Conservation (phyloP, 2,797 vertebrate genomes). For the Sciurus carolinensis region DNA sequence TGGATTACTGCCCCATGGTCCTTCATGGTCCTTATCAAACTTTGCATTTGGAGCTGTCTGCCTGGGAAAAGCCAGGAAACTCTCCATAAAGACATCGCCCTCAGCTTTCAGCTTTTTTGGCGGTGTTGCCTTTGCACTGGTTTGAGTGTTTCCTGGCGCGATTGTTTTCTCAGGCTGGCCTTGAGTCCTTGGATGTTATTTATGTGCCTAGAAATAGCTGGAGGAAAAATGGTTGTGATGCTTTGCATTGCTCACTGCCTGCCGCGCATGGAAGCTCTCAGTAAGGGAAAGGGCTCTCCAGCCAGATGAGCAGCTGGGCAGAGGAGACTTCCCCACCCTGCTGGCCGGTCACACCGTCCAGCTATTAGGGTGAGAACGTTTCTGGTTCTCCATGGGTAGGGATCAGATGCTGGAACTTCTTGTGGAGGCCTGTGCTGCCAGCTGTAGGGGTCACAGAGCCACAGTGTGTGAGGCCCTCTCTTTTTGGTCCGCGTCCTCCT, state of each 20-base stretch:
- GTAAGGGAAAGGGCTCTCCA: neutral
- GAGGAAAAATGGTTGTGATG: slow-evolving; percentile 79
- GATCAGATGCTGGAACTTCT: neutral
- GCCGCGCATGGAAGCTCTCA: slow-evolving; percentile 40
- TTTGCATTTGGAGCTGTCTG: slow-evolving; percentile 59
- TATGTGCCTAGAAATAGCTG: slow-evolving; percentile 82
- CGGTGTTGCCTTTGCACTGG: slow-evolving; percentile 63
- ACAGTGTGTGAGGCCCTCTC: neutral
- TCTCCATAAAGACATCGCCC: slow-evolving; percentile 66
- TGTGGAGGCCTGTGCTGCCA: neutral
- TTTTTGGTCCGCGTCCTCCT: neutral
- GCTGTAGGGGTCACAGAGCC: neutral
- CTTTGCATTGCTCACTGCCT: slow-evolving; percentile 72
- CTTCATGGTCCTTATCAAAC: neutral
- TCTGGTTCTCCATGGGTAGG: neutral
- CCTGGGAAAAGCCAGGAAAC: slow-evolving; percentile 76
- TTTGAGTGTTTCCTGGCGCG: slow-evolving; percentile 79
- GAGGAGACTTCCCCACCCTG: neutral
- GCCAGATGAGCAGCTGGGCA: slow-evolving; percentile 22
- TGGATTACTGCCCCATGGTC: neutral
- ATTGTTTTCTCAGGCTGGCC: slow-evolving; percentile 83
- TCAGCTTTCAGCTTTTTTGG: slow-evolving; percentile 73
- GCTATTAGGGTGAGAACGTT: neutral
- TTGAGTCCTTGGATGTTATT: slow-evolving; percentile 79
- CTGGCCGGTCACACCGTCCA: neutral